phyloP scores from a whole-genome alignment of 2,888 invertebrate species.

The Ornithoptera priamus region DNA sequence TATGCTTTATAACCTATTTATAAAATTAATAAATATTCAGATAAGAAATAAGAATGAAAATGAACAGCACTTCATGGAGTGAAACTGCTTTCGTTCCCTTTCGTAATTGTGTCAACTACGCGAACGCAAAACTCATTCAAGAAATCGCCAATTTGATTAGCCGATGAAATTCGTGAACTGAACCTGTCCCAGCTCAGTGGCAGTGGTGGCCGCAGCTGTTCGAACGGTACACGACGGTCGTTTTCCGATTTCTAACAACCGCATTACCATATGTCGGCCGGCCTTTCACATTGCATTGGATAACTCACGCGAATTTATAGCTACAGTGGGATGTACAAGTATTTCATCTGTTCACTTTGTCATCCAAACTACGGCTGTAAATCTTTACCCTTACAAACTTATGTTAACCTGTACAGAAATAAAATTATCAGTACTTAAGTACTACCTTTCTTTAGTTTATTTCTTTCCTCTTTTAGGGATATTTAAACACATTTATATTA shows the following conservation, averaged over 20 bases:
- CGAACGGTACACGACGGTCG: slow-evolving; percentile 46
- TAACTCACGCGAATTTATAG: slow-evolving; percentile 54
- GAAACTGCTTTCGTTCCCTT: slow-evolving; percentile 24
- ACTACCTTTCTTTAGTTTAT: too few relatives aligned
- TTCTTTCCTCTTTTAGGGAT: too few relatives aligned
- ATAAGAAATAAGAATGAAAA: not conserved
- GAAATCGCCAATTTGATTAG: slow-evolving; percentile 34
- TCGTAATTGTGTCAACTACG: slow-evolving; percentile 38
- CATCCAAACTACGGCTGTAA: slow-evolving; percentile 7
- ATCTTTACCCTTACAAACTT: not conserved
- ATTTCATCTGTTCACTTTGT: slow-evolving; percentile 24
- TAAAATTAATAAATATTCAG: too few relatives aligned
- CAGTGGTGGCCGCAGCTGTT: slow-evolving; percentile 40
- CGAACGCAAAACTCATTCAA: slow-evolving; percentile 38
- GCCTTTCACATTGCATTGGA: slow-evolving; percentile 69
- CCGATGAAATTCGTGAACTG: slow-evolving; percentile 37
- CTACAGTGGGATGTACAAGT: slow-evolving; percentile 28
- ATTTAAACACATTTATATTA: too few relatives aligned
- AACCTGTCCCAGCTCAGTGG: slow-evolving; percentile 41
- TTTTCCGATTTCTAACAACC: slow-evolving; percentile 70
- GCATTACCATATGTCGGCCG: slow-evolving; percentile 65
- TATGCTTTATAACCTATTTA: too few relatives aligned
- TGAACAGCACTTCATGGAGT: slow-evolving; percentile 1
- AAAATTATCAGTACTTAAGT: too few relatives aligned
- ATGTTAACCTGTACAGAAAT: not conserved